Evolutionary conservation across 1,140 invertebrate species (phyloP).

Genomic region (Heliconius himera): DNA sequence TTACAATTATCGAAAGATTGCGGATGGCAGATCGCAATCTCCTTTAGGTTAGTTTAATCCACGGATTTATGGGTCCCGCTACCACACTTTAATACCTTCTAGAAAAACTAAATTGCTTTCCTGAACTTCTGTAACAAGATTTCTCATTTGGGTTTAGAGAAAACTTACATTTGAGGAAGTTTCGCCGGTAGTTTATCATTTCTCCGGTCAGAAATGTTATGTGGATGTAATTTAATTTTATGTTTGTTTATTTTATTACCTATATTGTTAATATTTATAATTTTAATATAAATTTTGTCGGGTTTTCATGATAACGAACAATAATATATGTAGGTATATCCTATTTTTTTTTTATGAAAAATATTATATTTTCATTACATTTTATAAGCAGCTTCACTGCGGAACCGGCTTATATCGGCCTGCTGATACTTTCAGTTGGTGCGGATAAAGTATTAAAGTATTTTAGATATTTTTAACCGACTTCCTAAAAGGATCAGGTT

Average conservation of each 20-base stretch:
- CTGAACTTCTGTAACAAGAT: constrained; percentile 41
- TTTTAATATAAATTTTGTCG: too few species aligned
- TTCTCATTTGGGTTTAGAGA: constrained; percentile 27
- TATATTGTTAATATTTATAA: too few species aligned
- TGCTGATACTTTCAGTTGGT: too few species aligned
- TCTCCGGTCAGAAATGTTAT: neutral
- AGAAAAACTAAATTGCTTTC: constrained; percentile 48
- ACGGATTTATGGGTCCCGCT: constrained; percentile 65
- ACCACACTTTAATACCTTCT: constrained; percentile 50
- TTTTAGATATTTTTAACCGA: too few species aligned
- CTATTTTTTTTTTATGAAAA: too few species aligned
- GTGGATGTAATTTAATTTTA: neutral
- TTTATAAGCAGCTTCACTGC: too few species aligned
- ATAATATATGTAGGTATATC: too few species aligned
- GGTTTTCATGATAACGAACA: too few species aligned
- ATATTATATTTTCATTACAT: too few species aligned
- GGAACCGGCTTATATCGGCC: too few species aligned
- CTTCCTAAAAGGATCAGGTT: too few species aligned
- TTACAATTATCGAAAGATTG: constrained; percentile 68
- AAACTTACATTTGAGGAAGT: constrained; percentile 16
- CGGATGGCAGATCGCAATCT: constrained; percentile 69
- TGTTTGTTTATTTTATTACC: neutral
- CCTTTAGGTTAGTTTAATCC: constrained; percentile 71
- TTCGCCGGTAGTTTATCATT: constrained; percentile 16
- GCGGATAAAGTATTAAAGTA: too few species aligned